These are phyloP conservation scores for Trididemnum miniatum DNA, from an alignment of 23 tunicate genomes.

Conservation along the genomic window DNA sequence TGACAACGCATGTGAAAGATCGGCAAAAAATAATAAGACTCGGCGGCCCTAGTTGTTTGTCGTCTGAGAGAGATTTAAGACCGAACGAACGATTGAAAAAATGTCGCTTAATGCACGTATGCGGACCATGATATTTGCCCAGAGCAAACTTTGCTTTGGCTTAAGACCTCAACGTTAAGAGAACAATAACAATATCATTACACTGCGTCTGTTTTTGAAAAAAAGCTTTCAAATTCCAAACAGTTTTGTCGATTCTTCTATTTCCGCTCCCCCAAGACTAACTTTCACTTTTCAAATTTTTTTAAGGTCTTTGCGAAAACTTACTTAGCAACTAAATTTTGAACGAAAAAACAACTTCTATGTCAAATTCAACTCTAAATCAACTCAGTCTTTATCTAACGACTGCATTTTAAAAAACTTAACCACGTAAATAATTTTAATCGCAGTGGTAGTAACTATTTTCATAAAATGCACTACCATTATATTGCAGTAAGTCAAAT, in stretches of 20 bases:
- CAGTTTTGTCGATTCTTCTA: too few relatives aligned
- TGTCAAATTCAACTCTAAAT: neutral
- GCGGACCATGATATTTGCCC: neutral
- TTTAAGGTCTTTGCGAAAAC: neutral
- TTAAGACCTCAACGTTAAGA: neutral
- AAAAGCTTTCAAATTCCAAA: too few relatives aligned
- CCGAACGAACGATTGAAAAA: neutral
- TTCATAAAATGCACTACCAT: too few relatives aligned
- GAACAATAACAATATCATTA: neutral
- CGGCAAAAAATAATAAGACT: neutral
- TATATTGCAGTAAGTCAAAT: too few relatives aligned
- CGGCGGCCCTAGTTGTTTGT: conserved; percentile 3
- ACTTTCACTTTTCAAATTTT: too few relatives aligned
- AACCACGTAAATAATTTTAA: too few relatives aligned
- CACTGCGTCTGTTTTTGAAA: too few relatives aligned
- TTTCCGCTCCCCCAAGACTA: too few relatives aligned
- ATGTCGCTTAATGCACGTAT: neutral
- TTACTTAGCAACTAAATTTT: neutral
- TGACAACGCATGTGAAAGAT: neutral
- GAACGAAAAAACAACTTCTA: neutral
- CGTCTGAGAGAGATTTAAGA: conserved; percentile 13
- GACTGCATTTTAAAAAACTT: too few relatives aligned
- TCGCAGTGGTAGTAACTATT: too few relatives aligned
- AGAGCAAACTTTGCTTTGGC: neutral
- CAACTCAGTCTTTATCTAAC: too few relatives aligned